Evolutionary conservation across 30 jellyfish, hydroid and myxozoan genomes (phyloP).

Genomic region (Hydra vulgaris): DNA sequence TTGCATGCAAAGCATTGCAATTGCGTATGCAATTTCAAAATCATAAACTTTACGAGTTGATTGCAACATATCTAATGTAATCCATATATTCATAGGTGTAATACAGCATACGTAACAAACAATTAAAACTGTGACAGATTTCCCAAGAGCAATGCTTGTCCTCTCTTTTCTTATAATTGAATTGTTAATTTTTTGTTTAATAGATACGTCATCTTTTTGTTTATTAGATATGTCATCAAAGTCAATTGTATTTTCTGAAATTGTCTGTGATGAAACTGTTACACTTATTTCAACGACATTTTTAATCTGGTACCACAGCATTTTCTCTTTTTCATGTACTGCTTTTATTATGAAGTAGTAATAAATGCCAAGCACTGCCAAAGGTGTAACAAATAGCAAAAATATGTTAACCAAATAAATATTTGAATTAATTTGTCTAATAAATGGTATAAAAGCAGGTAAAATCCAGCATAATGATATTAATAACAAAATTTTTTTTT

Average conservation of each 20-base stretch:
- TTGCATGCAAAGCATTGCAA: slow-evolving; percentile 9
- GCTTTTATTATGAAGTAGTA: background rate
- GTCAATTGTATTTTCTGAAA: background rate
- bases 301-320: background rate
- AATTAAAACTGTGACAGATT: slow-evolving; percentile 13
- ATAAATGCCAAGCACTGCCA: background rate
- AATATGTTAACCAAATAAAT: slow-evolving; percentile 9
- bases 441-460: slow-evolving; percentile 48
- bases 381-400: background rate
- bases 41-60: background rate
- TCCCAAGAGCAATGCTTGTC: slow-evolving; percentile 4
- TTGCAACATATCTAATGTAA: slow-evolving; percentile 1
- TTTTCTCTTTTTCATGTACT: slow-evolving; percentile 11
- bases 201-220: background rate
- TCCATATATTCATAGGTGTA: slow-evolving; percentile 1
- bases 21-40: background rate
- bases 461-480: slow-evolving; percentile 44
- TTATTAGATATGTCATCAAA: background rate
- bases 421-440: slow-evolving; percentile 21
- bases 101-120: slow-evolving; percentile 10
- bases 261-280: background rate
- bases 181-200: background rate
- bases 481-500: slow-evolving; percentile 22
- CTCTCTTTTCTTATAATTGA: background rate
- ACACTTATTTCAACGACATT: background rate